Evolutionary conservation across 2,888 invertebrate species (phyloP).

Genomic region (Rotaria magnacalcarata): DNA sequence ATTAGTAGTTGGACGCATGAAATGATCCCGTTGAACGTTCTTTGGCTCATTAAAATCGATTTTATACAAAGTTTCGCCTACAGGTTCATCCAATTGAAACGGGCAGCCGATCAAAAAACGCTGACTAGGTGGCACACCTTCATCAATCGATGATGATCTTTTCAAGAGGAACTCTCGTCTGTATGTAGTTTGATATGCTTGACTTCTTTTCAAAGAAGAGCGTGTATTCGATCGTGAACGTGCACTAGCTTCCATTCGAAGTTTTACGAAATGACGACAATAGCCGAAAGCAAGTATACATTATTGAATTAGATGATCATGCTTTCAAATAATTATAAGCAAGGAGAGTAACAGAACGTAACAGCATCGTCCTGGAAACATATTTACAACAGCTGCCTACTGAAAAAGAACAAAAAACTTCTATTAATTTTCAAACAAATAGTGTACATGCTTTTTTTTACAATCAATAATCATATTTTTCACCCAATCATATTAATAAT

Average conservation of each 20-base stretch:
- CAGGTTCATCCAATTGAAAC: neutral
- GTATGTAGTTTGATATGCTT: neutral
- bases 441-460: neutral
- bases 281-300: neutral
- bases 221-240: neutral
- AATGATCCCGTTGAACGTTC: neutral
- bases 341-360: neutral
- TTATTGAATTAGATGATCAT: neutral
- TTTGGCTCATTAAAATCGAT: neutral
- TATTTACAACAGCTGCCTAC: neutral
- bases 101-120: slow-evolving; percentile 5
- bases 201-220: neutral
- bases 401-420: neutral
- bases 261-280: neutral
- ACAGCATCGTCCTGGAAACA: neutral
- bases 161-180: neutral
- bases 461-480: neutral
- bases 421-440: neutral
- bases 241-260: neutral
- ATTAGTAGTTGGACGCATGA: neutral
- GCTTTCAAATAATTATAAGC: neutral
- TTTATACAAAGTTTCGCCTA: neutral
- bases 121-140: neutral
- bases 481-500: neutral
- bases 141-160: neutral